Conservation (phyloP, 1,140 invertebrate genomes). For the Sinella curviseta region DNA sequence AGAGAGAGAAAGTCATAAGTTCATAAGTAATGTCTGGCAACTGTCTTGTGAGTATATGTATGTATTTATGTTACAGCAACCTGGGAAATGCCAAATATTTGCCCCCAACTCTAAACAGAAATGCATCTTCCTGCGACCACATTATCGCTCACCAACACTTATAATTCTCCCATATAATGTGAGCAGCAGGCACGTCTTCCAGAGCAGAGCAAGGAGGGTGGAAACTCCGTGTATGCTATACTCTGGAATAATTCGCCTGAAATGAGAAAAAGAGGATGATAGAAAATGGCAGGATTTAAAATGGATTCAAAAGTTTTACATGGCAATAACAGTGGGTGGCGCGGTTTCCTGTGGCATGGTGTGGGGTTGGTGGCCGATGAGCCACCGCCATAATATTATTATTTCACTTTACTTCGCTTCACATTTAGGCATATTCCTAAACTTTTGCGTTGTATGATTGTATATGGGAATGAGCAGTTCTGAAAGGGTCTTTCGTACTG, state of each 20-base stretch:
- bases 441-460: no score
- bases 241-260: slow-evolving; percentile 88
- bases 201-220: slow-evolving; percentile 88
- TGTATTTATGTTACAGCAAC: background rate
- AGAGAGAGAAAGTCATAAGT: no score
- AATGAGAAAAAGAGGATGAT: slow-evolving; percentile 31
- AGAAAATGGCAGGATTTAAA: slow-evolving; percentile 19
- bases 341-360: background rate
- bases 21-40: no score
- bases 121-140: slow-evolving; percentile 94
- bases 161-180: slow-evolving; percentile 93
- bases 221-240: slow-evolving; percentile 93
- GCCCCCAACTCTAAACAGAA: slow-evolving; percentile 78
- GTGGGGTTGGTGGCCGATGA: background rate
- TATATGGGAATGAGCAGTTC: no score
- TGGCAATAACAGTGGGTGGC: slow-evolving; percentile 25
- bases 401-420: no score
- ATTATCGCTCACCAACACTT: slow-evolving; percentile 81
- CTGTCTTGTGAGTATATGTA: background rate
- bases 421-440: no score
- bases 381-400: background rate
- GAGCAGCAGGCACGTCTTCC: slow-evolving; percentile 94
- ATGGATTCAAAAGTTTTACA: slow-evolving; percentile 1
- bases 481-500: no score
- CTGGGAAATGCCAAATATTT: background rate